These are phyloP conservation scores for Cyclargus thomasi DNA, from an alignment of 1,140 invertebrate species.

Conservation along the genomic window DNA sequence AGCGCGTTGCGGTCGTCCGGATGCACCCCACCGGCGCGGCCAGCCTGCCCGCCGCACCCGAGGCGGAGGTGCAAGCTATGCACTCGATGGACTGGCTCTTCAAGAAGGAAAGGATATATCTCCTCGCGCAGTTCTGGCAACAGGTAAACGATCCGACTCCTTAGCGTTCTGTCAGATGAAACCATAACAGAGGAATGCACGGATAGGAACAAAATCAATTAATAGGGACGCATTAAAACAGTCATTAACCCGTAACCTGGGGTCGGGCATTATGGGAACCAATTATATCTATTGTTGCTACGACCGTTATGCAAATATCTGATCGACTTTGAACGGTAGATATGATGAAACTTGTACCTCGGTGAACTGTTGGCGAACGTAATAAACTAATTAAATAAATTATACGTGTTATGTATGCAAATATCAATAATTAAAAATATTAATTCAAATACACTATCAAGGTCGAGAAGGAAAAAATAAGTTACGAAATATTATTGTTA, in stretches of 20 bases:
- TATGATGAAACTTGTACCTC: constrained; percentile 22
- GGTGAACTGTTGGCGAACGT: constrained; percentile 14
- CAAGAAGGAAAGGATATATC: constrained; percentile 94
- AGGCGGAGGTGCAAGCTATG: constrained; percentile 86
- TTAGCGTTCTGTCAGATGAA: constrained; percentile 17
- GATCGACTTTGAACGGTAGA: constrained; percentile 33
- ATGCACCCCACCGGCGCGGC: constrained; percentile 84
- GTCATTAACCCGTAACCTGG: constrained; percentile 53
- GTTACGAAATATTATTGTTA: not conserved
- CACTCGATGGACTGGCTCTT: constrained; percentile 96
- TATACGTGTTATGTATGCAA: not conserved
- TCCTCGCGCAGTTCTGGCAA: constrained; percentile 95
- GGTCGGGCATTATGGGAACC: constrained; percentile 33
- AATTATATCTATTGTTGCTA: constrained; percentile 54
- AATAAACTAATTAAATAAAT: constrained; percentile 3
- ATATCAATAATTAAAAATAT: not conserved
- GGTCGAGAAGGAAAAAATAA: not conserved
- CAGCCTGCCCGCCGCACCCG: constrained; percentile 85
- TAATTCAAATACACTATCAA: not conserved
- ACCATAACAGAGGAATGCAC: constrained; percentile 31
- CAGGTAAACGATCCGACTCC: constrained; percentile 78
- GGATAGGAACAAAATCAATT: constrained; percentile 55
- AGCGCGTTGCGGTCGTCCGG: constrained; percentile 68
- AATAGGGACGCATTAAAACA: constrained; percentile 48
- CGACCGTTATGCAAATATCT: constrained; percentile 46